Conservation (phyloP, 2,113 vertebrate species). For the Macquaria ambigua region DNA sequence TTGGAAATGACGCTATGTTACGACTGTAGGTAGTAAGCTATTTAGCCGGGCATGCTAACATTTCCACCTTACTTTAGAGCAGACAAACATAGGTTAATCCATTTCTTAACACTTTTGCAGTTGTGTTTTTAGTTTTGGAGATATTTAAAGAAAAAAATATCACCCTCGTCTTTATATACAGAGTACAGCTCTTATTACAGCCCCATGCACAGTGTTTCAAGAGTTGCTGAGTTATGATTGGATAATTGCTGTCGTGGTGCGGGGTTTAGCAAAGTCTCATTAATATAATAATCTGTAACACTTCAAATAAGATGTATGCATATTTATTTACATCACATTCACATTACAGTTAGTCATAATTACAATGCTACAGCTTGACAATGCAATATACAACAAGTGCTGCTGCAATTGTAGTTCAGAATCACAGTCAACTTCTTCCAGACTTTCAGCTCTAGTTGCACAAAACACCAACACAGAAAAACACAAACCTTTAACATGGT, state of each 20-base stretch:
- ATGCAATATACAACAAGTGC: slow-evolving; percentile 67
- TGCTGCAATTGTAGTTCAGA: slow-evolving; percentile 39
- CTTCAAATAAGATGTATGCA: slow-evolving; percentile 26
- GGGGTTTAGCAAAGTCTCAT: no score
- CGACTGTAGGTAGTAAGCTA: no score
- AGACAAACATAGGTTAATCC: neutral
- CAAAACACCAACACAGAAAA: slow-evolving; percentile 53
- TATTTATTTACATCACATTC: slow-evolving; percentile 78
- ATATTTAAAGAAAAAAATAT: neutral
- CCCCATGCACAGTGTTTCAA: neutral
- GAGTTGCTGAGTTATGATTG: no score
- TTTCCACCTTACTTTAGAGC: no score
- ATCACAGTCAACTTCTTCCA: slow-evolving; percentile 54
- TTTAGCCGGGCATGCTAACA: no score
- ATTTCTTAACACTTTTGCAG: neutral
- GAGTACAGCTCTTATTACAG: no score
- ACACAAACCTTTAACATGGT: slow-evolving; percentile 19
- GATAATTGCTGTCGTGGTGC: neutral
- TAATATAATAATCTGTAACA: slow-evolving; percentile 1
- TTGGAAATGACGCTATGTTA: neutral
- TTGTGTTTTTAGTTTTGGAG: neutral
- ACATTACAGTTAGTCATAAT: slow-evolving; percentile 62
- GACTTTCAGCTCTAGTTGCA: slow-evolving; percentile 35
- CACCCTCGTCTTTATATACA: no score
- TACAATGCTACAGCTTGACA: slow-evolving; percentile 53